Conservation (phyloP, 2,113 vertebrate species). For the Motacilla alba region DNA sequence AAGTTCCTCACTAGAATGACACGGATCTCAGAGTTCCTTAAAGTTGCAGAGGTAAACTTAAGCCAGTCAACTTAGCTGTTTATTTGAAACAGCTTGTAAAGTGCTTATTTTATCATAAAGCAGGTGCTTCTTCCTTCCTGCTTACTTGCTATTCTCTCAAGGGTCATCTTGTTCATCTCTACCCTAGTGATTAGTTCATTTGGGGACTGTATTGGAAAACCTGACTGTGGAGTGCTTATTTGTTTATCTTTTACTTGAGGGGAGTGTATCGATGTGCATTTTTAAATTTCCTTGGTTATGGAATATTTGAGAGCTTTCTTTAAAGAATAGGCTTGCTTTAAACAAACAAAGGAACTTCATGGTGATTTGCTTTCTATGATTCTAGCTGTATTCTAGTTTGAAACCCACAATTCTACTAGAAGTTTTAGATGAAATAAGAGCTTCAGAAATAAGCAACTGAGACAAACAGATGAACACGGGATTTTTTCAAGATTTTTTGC, state of each 20-base stretch:
- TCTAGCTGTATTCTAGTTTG: neutral
- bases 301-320: neutral
- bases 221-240: neutral
- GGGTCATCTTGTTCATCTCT: neutral
- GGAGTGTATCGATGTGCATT: neutral
- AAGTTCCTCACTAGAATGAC: conserved; percentile 99
- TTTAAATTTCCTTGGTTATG: neutral
- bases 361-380: neutral
- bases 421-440: neutral
- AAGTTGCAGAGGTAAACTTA: conserved; percentile 94
- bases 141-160: neutral
- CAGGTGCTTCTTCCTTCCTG: neutral
- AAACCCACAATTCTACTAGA: neutral
- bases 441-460: neutral
- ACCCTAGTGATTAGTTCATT: neutral
- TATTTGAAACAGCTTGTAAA: neutral
- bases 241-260: neutral
- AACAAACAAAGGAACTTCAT: neutral
- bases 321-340: neutral
- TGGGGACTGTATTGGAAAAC: neutral
- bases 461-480: neutral
- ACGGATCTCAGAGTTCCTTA: conserved; percentile 97
- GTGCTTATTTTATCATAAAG: neutral
- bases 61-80: neutral
- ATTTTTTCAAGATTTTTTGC: neutral